Percentiles rank a stretch among this genome's conserved stretches.
phyloP scores from a whole-genome alignment of 2,888 invertebrate species.

The Selenia dentaria region DNA sequence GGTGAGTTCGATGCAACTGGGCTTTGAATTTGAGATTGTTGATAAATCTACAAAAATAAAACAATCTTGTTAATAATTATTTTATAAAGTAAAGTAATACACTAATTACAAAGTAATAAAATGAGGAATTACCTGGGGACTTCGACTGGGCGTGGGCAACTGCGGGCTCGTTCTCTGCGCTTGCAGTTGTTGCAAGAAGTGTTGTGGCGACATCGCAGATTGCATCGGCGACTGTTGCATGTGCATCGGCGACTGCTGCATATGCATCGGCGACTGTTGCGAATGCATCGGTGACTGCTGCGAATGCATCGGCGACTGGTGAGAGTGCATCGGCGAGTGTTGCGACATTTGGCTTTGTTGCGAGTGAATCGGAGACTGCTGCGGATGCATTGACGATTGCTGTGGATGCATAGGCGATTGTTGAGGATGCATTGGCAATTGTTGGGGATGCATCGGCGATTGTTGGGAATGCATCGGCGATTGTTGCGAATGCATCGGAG shows the following conservation, averaged over 20 bases:
- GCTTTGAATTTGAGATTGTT: slow-evolving; percentile 79
- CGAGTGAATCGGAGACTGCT: slow-evolving; percentile 59
- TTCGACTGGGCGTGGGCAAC: slow-evolving; percentile 75
- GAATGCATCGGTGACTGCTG: slow-evolving; percentile 52
- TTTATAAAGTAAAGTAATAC: neutral
- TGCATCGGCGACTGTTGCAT: slow-evolving; percentile 66
- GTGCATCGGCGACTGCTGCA: slow-evolving; percentile 63
- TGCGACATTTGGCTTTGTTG: slow-evolving; percentile 62
- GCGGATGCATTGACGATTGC: slow-evolving; percentile 58
- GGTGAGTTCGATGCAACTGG: slow-evolving; percentile 78
- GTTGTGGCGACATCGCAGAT: slow-evolving; percentile 60
- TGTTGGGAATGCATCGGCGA: slow-evolving; percentile 63
- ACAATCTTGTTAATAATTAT: too few species aligned
- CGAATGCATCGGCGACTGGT: slow-evolving; percentile 59
- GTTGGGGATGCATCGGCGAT: slow-evolving; percentile 56
- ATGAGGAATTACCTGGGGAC: slow-evolving; percentile 65
- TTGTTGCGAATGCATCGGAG: slow-evolving; percentile 60
- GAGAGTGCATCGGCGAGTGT: slow-evolving; percentile 55
- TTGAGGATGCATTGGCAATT: slow-evolving; percentile 63
- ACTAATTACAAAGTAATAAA: neutral
- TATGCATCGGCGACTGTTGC: slow-evolving; percentile 60
- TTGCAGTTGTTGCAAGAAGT: slow-evolving; percentile 67
- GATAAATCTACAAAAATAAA: slow-evolving; percentile 62
- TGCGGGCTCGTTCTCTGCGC: slow-evolving; percentile 78
- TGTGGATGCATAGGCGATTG: slow-evolving; percentile 63